A percentile compares a stretch with the other conserved stretches of the same genome.
These are phyloP conservation scores for Dimorphilus gyrociliatus DNA, from an alignment of 2,888 invertebrate species.

Conservation along the genomic window DNA sequence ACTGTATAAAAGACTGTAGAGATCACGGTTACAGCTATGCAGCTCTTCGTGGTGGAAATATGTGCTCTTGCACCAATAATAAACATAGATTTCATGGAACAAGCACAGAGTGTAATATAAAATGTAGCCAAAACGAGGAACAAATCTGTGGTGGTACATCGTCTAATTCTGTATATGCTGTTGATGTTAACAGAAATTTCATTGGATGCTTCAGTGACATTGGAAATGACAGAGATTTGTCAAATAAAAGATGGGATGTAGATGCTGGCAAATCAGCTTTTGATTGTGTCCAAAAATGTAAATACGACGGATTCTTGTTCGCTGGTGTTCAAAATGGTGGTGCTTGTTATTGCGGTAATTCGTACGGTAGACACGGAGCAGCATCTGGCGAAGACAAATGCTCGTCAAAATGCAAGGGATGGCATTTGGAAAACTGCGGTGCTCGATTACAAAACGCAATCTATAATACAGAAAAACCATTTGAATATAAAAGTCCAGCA, in stretches of 20 bases:
- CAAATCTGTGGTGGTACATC: constrained; percentile 1
- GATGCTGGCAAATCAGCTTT: constrained; percentile 1
- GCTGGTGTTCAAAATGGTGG: constrained; percentile 4
- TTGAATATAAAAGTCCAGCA: too few species aligned
- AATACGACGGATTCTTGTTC: neutral
- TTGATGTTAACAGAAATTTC: neutral
- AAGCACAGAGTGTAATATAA: neutral
- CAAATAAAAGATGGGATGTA: too few species aligned
- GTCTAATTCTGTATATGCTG: constrained; percentile 1
- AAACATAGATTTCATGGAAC: constrained; percentile 1
- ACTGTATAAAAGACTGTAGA: neutral
- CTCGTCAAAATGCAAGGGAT: neutral
- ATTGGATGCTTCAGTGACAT: constrained; percentile 1
- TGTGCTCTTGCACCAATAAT: constrained; percentile 3
- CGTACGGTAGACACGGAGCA: constrained; percentile 1
- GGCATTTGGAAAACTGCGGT: constrained; percentile 2
- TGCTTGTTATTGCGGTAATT: constrained; percentile 3
- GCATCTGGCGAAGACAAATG: constrained; percentile 1
- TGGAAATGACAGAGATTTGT: neutral
- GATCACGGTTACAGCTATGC: constrained; percentile 3
- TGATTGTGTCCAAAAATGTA: constrained; percentile 2
- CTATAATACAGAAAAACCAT: constrained; percentile 1
- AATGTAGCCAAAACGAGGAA: constrained; percentile 1
- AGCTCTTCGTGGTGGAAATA: constrained; percentile 1
- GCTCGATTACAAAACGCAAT: constrained; percentile 1